Evolutionary conservation across 2,113 vertebrate species (phyloP).

Genomic region (Hiodon tergisus): DNA sequence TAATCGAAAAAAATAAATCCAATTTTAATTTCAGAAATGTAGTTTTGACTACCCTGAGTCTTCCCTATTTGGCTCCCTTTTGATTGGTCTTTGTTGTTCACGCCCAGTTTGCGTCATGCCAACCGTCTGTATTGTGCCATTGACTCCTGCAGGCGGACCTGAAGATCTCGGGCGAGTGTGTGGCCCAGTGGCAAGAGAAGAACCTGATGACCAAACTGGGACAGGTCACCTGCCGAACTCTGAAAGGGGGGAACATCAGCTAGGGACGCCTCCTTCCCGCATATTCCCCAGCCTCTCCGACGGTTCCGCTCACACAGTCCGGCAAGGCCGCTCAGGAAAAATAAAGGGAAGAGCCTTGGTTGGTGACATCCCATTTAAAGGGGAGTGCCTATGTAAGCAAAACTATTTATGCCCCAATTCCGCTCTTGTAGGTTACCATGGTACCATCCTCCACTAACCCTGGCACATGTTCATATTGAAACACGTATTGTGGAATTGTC

Average conservation of each 20-base stretch:
- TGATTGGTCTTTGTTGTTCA: not conserved
- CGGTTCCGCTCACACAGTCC: constrained; percentile 5
- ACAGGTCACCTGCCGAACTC: constrained; percentile 79
- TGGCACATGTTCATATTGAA: not conserved
- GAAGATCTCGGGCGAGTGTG: constrained; percentile 69
- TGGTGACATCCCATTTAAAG: not conserved
- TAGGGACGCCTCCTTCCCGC: constrained; percentile 51
- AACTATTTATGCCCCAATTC: not conserved
- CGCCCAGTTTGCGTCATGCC: not conserved
- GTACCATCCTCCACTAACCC: not conserved
- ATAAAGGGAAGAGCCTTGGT: not conserved
- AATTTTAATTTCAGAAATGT: too few species aligned
- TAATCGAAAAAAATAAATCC: too few species aligned
- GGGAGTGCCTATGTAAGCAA: not conserved
- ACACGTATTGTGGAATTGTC: not conserved
- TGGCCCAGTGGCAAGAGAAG: constrained; percentile 85
- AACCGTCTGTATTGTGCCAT: not conserved
- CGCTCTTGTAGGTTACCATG: not conserved
- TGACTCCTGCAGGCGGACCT: constrained; percentile 72
- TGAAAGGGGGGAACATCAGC: constrained; percentile 87
- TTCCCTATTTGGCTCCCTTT: too few species aligned
- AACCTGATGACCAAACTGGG: constrained; percentile 88
- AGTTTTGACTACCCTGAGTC: too few species aligned
- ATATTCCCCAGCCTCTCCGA: constrained; percentile 18
- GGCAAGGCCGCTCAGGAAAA: not conserved